Evolutionary conservation across 2,113 vertebrate genomes (phyloP).

Genomic region (Microtus pennsylvanicus): DNA sequence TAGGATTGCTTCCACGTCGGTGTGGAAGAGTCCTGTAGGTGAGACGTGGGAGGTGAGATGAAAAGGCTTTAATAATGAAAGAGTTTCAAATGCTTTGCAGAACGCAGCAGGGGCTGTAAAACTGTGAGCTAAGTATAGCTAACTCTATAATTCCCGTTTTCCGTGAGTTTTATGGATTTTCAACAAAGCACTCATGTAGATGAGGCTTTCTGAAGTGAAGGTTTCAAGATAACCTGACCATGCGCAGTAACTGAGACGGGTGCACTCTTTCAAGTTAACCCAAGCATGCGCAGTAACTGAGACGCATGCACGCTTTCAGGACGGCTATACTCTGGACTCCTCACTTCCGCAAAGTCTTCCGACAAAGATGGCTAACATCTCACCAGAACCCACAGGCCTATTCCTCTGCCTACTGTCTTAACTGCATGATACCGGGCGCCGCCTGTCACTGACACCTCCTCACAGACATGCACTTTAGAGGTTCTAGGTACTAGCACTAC

Average conservation of each 20-base stretch:
- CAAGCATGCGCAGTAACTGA: neutral
- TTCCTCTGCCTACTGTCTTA: too few species aligned
- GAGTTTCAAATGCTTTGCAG: slow-evolving; percentile 3
- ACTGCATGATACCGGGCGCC: neutral
- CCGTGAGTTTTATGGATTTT: slow-evolving; percentile 24
- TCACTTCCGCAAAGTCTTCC: neutral
- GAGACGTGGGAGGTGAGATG: neutral
- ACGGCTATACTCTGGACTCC: neutral
- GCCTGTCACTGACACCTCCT: neutral
- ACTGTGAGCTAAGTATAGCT: slow-evolving; percentile 26
- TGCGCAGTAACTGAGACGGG: neutral
- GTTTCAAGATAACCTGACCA: neutral
- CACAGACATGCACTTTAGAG: neutral
- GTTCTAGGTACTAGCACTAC: neutral
- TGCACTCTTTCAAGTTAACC: neutral
- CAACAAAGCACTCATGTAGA: neutral
- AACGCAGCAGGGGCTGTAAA: slow-evolving; percentile 23
- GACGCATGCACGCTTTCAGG: neutral
- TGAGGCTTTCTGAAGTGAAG: neutral
- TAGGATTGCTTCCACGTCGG: neutral
- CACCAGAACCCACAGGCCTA: neutral
- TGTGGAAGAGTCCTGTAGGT: neutral
- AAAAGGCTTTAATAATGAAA: slow-evolving; percentile 50
- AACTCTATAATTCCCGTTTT: neutral
- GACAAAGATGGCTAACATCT: neutral